Evolutionary conservation across 2,888 invertebrate species (phyloP).

Genomic region (Drosophila testacea): DNA sequence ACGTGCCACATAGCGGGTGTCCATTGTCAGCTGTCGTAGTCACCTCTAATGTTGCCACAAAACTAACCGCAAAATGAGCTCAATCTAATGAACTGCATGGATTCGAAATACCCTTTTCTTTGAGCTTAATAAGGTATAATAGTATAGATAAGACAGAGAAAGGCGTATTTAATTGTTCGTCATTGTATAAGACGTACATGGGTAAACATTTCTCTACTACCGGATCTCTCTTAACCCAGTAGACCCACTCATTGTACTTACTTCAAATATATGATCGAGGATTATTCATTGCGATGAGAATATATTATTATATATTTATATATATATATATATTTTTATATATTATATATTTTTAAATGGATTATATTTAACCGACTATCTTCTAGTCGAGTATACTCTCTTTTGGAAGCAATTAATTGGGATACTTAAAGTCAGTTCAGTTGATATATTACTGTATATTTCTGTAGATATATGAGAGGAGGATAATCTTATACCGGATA

Average conservation of each 20-base stretch:
- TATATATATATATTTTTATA: too few relatives aligned
- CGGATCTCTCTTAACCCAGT: not conserved
- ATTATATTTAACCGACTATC: not conserved
- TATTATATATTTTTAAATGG: too few relatives aligned
- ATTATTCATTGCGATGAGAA: not conserved
- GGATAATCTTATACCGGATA: too few relatives aligned
- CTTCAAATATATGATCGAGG: too few relatives aligned
- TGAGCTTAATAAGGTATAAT: not conserved
- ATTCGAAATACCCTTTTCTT: slow-evolving; percentile 22
- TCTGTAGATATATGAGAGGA: too few relatives aligned
- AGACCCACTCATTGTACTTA: too few relatives aligned
- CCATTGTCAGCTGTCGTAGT: slow-evolving; percentile 27
- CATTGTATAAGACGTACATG: too few relatives aligned
- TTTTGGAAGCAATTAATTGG: not conserved
- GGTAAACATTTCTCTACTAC: not conserved
- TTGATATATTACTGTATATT: not conserved
- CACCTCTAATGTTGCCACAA: slow-evolving; percentile 59
- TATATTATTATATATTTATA: too few relatives aligned
- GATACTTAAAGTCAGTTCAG: not conserved
- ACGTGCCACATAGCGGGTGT: slow-evolving; percentile 49
- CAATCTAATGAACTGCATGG: slow-evolving; percentile 56
- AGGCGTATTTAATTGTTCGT: not conserved
- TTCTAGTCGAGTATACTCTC: not conserved
- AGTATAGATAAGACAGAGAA: not conserved
- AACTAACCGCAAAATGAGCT: slow-evolving; percentile 59